Evolutionary conservation across 1,140 invertebrate genomes (phyloP).

Genomic region (Antheraea pernyi): DNA sequence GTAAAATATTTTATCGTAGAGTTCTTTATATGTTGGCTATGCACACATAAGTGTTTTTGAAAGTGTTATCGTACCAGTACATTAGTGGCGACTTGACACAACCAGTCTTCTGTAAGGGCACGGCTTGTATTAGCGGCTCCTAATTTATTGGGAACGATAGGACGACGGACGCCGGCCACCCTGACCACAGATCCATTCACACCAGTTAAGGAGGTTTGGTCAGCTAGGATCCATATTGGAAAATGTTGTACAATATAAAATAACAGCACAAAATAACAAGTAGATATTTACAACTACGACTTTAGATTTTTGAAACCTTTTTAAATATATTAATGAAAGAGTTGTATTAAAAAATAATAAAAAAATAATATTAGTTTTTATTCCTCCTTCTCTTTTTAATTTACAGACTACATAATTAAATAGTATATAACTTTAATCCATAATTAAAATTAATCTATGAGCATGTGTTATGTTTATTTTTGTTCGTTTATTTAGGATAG

Average conservation of each 20-base stretch:
- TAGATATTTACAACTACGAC: no score
- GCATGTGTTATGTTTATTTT: no score
- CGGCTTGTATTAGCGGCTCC: slow-evolving; percentile 72
- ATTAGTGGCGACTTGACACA: slow-evolving; percentile 73
- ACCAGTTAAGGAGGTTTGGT: slow-evolving; percentile 44
- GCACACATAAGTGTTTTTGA: slow-evolving; percentile 69
- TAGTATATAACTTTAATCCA: no score
- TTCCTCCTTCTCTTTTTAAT: no score
- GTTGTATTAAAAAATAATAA: no score
- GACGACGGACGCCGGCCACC: slow-evolving; percentile 75
- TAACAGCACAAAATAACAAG: no score
- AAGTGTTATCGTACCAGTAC: slow-evolving; percentile 70
- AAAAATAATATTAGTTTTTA: no score
- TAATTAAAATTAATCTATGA: no score
- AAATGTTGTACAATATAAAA: not conserved
- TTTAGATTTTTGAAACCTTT: no score
- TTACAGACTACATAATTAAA: no score
- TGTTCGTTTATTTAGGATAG: no score
- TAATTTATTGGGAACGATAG: slow-evolving; percentile 78
- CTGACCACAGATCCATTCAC: slow-evolving; percentile 69
- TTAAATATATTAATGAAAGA: no score
- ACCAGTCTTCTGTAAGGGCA: slow-evolving; percentile 75
- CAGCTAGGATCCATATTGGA: slow-evolving; percentile 8
- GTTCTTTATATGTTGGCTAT: slow-evolving; percentile 46
- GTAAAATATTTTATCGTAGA: slow-evolving; percentile 16